Base-by-base conservation (phyloP, 2,113 vertebrate genomes). In the Haemorhous mexicanus region DNA sequence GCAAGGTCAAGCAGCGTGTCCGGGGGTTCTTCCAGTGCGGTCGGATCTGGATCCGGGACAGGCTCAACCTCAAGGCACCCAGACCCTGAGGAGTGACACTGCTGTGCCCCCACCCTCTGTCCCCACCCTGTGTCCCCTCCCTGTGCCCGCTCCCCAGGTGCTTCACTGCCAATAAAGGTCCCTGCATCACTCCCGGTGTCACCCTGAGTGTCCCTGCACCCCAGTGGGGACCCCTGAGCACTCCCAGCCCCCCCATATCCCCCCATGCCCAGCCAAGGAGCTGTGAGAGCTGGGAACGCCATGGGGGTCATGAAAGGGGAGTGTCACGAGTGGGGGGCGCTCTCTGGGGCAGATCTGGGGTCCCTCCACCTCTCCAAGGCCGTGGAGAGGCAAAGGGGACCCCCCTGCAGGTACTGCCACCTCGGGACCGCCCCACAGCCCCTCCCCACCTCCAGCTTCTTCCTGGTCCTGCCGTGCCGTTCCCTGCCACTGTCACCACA, bases 201-300 rank as follows among this genome's bases (percentile, higher is more conserved):
- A 37, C 62, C 18, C 35, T 28, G 28, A 2, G 20, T 7, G 27
- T 72, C 46, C 28, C 61, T 69, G 73, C 3, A 1, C 37, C 28
- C 35, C 30, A 5, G 0, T 1, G 15, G n/a, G 50, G 58, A 18
- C 5, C 52, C 52, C 46, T 1, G 1, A 23, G 37, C 0, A 1
- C 49, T 50, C 66, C 56, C 4, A 1, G 37, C 10, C 11, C n/a
- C 66, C 67, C 26, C 1, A 27, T 17, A 9, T 3, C 27, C 41
- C n/a, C 21, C 49, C 2, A 0, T 35, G 18, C 15, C 43, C 55
- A 20, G 14, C 18, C 66, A 8, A 20, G 30, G 64, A 47, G 43
- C 27, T 37, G 32, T 2, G 8, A 19, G 43, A 35, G 44, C 23
- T 43, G 73, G 59, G 58, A 43, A 49, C 58, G 32, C 20, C 7